Base-by-base conservation (phyloP, 2,113 vertebrate species). In the Oncorhynchus tshawytscha region DNA sequence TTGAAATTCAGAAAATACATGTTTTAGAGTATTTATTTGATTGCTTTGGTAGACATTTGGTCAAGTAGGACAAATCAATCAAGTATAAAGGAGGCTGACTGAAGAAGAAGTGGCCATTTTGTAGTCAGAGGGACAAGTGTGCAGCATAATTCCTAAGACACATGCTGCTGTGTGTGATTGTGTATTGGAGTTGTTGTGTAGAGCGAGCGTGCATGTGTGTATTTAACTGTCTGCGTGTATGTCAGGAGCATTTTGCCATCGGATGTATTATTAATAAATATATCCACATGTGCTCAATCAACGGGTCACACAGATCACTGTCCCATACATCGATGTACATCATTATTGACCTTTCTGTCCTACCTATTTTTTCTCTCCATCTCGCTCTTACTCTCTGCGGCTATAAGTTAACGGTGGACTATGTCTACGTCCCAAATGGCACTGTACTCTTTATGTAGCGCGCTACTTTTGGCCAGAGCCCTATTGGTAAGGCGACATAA, bases 171-270 rank as follows among this genome's bases (percentile, higher is more conserved):
- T 57, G 48, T 34, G 34, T 34, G 34, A 34, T 34, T 34, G 34
- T 16, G 45, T 71, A 45, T 51, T 9, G 48, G 70, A 9, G 68
- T 48, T 54, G 48, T 25, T 54, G 48, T 25, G 45, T 49, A 20
- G 62, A 25, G 22, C 45, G 11, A 29, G 27, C 16, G 66, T 59
- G 54, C 12, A 60, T 60, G 59, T 60, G 60, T 1, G 49, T 57
- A 48, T 20, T 7, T 34, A 31, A 34, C 65, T 74, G 71, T n/a
- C 5, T 31, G 66, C 57, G 68, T 68, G 81, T 69, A 70, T 59
- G 65, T 62, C 54, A 57, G 54, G 20, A 20, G 20, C 54, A 57
- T 20, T 6, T 57, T 20, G 13, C 54, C 54, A 20, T 57, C 4
- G 6, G 54, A 57, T 3, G 1, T 15, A 45, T 3, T 45, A 45